These are phyloP conservation scores for Heliornis fulica DNA, from an alignment of 2,113 vertebrate species.

Conservation along the genomic window DNA sequence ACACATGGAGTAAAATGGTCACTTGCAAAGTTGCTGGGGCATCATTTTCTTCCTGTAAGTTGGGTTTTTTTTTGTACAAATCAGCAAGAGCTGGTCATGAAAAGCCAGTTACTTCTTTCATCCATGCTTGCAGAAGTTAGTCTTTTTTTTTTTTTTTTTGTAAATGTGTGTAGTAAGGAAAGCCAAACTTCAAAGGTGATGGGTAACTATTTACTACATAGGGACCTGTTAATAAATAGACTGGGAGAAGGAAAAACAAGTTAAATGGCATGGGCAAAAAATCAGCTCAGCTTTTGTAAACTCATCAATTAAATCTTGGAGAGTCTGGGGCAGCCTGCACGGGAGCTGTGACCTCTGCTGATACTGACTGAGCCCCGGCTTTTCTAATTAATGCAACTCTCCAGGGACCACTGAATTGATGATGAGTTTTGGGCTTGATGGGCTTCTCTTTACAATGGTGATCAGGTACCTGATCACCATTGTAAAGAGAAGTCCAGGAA, in stretches of 20 bases:
- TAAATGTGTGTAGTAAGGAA: neutral
- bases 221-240: neutral
- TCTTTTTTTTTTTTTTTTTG: neutral
- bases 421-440: neutral
- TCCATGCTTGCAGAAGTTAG: neutral
- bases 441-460: too few relatives aligned
- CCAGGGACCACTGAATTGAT: neutral
- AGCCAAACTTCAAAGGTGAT: neutral
- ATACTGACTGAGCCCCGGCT: neutral
- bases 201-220: neutral
- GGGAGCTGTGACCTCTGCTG: neutral
- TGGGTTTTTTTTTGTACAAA: neutral
- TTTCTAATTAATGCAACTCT: neutral
- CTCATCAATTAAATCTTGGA: neutral
- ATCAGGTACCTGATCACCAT: conserved; percentile 10
- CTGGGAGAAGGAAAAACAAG: neutral
- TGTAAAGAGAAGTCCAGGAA: neutral
- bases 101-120: neutral
- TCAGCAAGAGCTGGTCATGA: neutral
- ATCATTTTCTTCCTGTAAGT: neutral
- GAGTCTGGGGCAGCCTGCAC: neutral
- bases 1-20: neutral
- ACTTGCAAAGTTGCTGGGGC: neutral
- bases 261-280: neutral
- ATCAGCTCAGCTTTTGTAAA: neutral